Evolutionary conservation across 23 tunicate species (phyloP).

Genomic region (Styela clava): DNA sequence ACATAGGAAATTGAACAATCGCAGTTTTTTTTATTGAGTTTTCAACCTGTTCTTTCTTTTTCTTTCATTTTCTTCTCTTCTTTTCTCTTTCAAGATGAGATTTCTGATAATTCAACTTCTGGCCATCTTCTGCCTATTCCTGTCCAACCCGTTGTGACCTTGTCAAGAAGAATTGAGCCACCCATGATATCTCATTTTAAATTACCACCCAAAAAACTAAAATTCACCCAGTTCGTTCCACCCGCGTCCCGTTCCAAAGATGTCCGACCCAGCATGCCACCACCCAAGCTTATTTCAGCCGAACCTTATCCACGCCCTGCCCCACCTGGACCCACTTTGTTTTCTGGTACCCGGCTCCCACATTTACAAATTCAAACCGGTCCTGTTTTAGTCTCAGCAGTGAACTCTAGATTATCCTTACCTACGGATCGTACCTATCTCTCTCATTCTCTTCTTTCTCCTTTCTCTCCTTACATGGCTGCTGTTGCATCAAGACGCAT

Average conservation of each 20-base stretch:
- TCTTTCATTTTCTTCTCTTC: neutral
- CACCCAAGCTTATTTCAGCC: neutral
- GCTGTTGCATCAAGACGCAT: neutral
- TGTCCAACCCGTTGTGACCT: neutral
- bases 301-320: neutral
- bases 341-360: neutral
- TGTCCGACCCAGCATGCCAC: neutral
- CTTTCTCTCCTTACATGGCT: slow-evolving; percentile 3
- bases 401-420: neutral
- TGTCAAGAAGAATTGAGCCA: neutral
- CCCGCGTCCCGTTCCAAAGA: neutral
- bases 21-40: too few relatives aligned
- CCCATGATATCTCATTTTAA: neutral
- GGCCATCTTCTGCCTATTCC: neutral
- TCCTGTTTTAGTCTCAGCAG: neutral
- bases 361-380: neutral
- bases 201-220: neutral
- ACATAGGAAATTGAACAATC: too few relatives aligned
- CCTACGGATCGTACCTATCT: neutral
- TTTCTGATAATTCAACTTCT: neutral
- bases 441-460: slow-evolving; percentile 15
- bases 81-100: neutral
- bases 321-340: neutral
- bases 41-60: neutral
- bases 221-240: neutral